Evolutionary conservation across 2,113 vertebrate genomes (phyloP).

Genomic region (Chlamydotis undulata): DNA sequence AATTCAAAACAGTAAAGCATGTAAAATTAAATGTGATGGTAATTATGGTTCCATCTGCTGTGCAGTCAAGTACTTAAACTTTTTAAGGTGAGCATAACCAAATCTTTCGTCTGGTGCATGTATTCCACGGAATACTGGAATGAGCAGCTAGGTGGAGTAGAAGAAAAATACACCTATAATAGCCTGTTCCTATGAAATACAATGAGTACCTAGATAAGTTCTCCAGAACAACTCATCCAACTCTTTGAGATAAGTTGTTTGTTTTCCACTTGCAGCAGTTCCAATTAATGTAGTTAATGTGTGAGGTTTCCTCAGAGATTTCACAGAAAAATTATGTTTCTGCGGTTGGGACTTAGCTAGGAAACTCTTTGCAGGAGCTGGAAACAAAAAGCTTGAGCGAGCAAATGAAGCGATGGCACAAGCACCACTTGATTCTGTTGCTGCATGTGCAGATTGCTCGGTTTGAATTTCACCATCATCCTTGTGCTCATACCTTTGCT

Average conservation of each 20-base stretch:
- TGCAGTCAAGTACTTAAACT: not conserved
- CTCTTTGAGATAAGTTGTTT: not conserved
- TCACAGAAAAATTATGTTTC: not conserved
- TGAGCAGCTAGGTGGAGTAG: not conserved
- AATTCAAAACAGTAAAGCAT: not conserved
- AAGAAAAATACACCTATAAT: not conserved
- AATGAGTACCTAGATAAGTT: not conserved
- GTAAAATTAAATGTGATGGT: not conserved
- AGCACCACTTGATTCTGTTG: not conserved
- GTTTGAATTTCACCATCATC: not conserved
- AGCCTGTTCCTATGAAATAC: not conserved
- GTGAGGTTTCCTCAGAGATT: not conserved
- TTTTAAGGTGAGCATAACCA: not conserved
- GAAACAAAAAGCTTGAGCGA: not conserved
- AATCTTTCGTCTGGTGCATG: not conserved
- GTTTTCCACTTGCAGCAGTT: not conserved
- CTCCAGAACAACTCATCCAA: not conserved
- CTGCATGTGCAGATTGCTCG: not conserved
- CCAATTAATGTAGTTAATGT: not conserved
- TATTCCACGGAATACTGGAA: not conserved
- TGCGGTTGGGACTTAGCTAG: not conserved
- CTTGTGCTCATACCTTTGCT: not conserved
- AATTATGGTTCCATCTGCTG: not conserved
- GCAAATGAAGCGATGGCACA: not conserved
- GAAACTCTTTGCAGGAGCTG: not conserved